Conservation (phyloP, 2,797 vertebrate genomes). For the Thalassophryne amazonica region DNA sequence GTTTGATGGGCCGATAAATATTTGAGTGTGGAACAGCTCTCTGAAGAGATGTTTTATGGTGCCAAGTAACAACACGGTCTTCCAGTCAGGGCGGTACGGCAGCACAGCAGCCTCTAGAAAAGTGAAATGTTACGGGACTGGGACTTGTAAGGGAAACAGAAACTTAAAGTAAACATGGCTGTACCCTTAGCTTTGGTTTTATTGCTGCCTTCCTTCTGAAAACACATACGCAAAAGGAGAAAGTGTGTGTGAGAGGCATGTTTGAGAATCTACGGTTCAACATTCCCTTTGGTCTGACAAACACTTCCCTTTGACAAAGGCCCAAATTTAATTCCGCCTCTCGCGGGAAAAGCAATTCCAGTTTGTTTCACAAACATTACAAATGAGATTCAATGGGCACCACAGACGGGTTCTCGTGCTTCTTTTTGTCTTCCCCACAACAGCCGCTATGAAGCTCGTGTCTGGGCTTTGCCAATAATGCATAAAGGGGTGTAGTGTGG, state of each 20-base stretch:
- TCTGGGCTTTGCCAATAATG: no score
- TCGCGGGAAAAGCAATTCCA: constrained; percentile 68
- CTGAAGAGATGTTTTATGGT: constrained; percentile 54
- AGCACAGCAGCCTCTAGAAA: constrained; percentile 29
- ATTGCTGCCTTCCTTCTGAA: constrained; percentile 32
- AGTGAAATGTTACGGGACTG: constrained; percentile 57
- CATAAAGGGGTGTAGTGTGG: no score
- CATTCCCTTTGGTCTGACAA: constrained; percentile 28
- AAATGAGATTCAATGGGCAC: constrained; percentile 55
- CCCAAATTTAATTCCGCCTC: constrained; percentile 4
- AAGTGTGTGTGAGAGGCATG: neutral
- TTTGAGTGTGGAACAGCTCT: constrained; percentile 52
- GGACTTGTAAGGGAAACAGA: constrained; percentile 48
- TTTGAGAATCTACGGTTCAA: constrained; percentile 23
- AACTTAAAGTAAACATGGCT: constrained; percentile 50
- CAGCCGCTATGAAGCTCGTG: constrained; percentile 6
- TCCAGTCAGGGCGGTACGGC: constrained; percentile 20
- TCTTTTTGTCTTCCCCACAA: constrained; percentile 3
- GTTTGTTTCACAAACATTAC: constrained; percentile 69
- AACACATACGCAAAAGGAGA: neutral
- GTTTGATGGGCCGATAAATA: constrained; percentile 67
- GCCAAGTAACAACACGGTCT: constrained; percentile 55
- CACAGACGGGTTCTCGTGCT: constrained; percentile 44
- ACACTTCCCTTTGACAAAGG: constrained; percentile 29
- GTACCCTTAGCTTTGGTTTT: constrained; percentile 19